Evolutionary conservation across 2,797 vertebrate genomes (phyloP).

Genomic region (Microctenopoma lineatum): DNA sequence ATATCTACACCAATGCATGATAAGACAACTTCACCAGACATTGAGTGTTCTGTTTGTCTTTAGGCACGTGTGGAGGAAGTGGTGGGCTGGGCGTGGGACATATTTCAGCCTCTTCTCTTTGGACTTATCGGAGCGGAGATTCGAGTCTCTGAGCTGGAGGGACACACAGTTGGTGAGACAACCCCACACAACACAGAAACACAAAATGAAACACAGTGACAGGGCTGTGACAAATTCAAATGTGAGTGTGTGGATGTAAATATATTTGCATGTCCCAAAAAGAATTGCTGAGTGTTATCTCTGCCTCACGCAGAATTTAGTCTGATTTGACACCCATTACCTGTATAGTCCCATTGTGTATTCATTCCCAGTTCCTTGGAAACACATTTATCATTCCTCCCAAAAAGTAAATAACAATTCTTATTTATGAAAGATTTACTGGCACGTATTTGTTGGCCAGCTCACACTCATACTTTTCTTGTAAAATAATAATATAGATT

Average conservation of each 20-base stretch:
- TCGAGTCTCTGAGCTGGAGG: conserved; percentile 84
- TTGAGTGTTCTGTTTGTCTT: conserved; percentile 37
- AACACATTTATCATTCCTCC: not conserved
- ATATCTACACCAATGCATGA: not conserved
- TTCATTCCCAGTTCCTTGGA: not conserved
- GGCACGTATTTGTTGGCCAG: not conserved
- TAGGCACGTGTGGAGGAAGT: conserved; percentile 82
- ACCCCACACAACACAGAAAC: conserved; percentile 11
- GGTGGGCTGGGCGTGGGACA: conserved; percentile 86
- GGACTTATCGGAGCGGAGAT: conserved; percentile 96
- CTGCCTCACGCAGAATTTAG: not conserved
- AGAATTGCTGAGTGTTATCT: not conserved
- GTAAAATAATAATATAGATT: too few species aligned
- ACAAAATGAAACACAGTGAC: conserved; percentile 19
- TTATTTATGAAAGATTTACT: not conserved
- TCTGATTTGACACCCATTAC: not conserved
- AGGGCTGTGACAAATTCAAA: conserved; percentile 53
- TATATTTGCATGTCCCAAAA: conserved; percentile 63
- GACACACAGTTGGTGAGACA: conserved; percentile 90
- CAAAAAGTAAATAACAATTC: not conserved
- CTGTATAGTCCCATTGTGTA: conserved; percentile 1
- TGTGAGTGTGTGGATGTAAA: conserved; percentile 55
- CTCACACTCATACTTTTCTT: not conserved
- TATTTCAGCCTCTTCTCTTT: conserved; percentile 96
- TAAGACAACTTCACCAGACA: not conserved